Base-by-base conservation (phyloP, 2,113 vertebrate genomes). In the Nothoprocta perdicaria region DNA sequence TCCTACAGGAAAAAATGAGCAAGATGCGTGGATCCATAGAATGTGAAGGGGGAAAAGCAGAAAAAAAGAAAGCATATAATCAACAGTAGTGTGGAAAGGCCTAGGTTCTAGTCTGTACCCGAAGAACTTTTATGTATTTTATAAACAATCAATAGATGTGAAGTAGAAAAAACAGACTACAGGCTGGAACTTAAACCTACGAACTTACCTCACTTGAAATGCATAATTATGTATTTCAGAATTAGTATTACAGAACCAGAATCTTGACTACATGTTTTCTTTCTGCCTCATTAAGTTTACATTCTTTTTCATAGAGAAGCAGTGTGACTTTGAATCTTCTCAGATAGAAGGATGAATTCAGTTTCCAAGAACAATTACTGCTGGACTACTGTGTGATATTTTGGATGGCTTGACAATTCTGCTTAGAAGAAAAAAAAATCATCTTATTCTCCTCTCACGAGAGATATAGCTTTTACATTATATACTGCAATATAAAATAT, bases 61-160 rank as follows among this genome's bases (percentile, higher is more conserved):
- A 19, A 46, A 18, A 83, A 46, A 52, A 38, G 1, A 86, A 3
- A 14, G 2, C 9, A 89, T 3, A 5, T 45, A 53, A n/a, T 69
- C 22, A 69, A 1, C 11, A 29, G 5, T 7, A 38, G 4, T 26
- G 10, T 43, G 29, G 23, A 1, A 4, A 50, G 12, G 53, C 53
- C 17, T 27, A 58, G 3, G 13, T 84, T 88, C 26, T 48, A 0
- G 0, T 53, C 10, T 58, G 5, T 46, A 2, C 6, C 75, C 80
- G 61, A 86, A 58, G 6, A 38, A 40, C 21, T 24, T 3, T 69
- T 77, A 29, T 12, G 12, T 83, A 19, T 69, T 71, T 90, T 75
- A 58, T 62, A 58, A 84, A 88, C 2, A 0, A 12, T 40, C 33
- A 66, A 3, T 9, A 75, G n/a, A 80, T 12, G 40, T 29, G 61